These are phyloP conservation scores for Cydia pomonella DNA, from an alignment of 1,140 invertebrate species.

Conservation along the genomic window DNA sequence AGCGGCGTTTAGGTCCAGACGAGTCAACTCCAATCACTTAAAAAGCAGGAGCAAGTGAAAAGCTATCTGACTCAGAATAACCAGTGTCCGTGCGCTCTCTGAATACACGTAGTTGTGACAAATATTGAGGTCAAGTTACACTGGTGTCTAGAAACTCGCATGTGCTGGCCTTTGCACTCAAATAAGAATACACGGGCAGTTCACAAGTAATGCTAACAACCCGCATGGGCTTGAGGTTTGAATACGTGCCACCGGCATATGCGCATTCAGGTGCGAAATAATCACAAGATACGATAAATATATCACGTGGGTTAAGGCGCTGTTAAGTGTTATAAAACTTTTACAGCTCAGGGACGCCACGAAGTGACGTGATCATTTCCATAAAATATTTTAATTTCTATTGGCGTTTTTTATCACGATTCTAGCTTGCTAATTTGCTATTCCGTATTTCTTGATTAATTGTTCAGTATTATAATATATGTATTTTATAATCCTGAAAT, in stretches of 20 bases:
- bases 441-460: background rate
- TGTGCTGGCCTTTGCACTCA: background rate
- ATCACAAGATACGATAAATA: constrained; percentile 37
- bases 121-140: background rate
- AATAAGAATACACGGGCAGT: constrained; percentile 32
- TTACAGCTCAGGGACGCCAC: background rate
- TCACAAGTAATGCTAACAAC: constrained; percentile 53
- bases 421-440: background rate
- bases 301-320: background rate
- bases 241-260: constrained; percentile 48
- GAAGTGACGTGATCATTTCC: too few relatives aligned
- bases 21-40: background rate
- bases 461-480: background rate
- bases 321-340: background rate
- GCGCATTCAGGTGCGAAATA: constrained; percentile 56
- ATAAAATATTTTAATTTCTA: too few relatives aligned
- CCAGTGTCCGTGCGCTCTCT: background rate
- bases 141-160: background rate
- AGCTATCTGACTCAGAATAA: background rate
- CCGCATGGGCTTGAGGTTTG: constrained; percentile 40
- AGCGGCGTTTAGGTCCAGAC: background rate
- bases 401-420: background rate
- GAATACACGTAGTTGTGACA: constrained; percentile 38
- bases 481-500: too few relatives aligned
- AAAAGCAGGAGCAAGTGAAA: background rate